These are phyloP conservation scores for Ornithoptera alexandrae DNA, from an alignment of 2,888 invertebrate genomes.

Conservation along the genomic window DNA sequence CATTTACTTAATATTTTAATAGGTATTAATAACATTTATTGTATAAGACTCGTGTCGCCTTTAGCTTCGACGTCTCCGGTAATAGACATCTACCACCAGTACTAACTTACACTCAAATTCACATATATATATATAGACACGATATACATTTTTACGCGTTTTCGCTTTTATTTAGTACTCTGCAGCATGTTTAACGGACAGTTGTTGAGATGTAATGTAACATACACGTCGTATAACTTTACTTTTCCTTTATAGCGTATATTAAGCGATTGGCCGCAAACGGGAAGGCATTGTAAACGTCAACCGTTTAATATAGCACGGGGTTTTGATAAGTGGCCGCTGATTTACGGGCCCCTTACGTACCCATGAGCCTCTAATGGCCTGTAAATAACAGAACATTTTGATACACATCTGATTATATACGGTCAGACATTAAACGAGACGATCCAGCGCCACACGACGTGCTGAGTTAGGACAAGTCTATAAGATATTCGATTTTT, in stretches of 20 bases:
- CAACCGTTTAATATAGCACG: constrained; percentile 25
- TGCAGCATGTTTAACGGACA: too few species aligned
- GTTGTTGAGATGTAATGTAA: too few species aligned
- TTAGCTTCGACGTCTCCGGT: too few species aligned
- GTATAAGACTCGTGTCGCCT: too few species aligned
- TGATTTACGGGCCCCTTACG: constrained; percentile 38
- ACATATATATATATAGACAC: too few species aligned
- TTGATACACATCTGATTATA: constrained; percentile 22
- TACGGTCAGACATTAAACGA: constrained; percentile 16
- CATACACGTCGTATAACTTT: too few species aligned
- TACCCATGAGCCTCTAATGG: constrained; percentile 32
- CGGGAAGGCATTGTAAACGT: constrained; percentile 30
- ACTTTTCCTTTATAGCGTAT: background rate
- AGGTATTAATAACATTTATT: too few species aligned
- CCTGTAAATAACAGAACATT: constrained; percentile 33
- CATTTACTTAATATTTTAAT: too few species aligned
- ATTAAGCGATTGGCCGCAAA: constrained; percentile 3
- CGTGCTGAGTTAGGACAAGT: background rate
- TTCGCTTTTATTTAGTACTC: too few species aligned
- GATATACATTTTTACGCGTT: too few species aligned
- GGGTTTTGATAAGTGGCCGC: constrained; percentile 31
- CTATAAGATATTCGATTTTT: background rate
- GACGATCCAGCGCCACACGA: background rate
- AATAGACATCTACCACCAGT: too few species aligned
- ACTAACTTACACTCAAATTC: too few species aligned